Evolutionary conservation across 1,140 invertebrate genomes (phyloP).

Genomic region (Diuraphis noxia): DNA sequence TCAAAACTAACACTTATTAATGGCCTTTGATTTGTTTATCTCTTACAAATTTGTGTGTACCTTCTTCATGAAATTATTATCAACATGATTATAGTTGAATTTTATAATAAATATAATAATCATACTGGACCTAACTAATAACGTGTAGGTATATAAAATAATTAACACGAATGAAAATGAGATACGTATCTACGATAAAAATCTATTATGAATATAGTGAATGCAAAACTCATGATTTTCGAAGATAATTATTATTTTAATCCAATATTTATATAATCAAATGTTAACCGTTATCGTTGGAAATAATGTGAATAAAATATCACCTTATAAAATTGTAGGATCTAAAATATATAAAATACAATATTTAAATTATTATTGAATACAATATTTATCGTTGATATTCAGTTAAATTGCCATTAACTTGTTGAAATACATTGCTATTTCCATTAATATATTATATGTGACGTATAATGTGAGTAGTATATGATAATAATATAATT

Average conservation of each 20-base stretch:
- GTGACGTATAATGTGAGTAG: too few species aligned
- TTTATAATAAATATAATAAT: background rate
- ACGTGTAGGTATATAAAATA: background rate
- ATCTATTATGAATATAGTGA: background rate
- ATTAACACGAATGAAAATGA: background rate
- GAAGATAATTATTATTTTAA: background rate
- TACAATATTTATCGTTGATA: background rate
- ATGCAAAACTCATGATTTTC: background rate
- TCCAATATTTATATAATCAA: background rate
- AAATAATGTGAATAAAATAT: background rate
- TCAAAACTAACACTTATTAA: background rate
- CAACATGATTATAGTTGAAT: background rate
- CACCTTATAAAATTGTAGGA: background rate
- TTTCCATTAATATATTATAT: background rate
- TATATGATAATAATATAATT: too few species aligned
- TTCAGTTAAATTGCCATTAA: background rate
- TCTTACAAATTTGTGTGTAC: background rate
- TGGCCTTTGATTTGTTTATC: slow-evolving; percentile 1
- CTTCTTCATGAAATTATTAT: background rate
- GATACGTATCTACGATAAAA: background rate
- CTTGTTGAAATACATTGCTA: background rate
- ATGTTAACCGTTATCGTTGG: background rate
- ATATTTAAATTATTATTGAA: background rate
- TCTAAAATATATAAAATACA: background rate
- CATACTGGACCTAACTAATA: background rate